Conservation (phyloP, 2,113 vertebrate species). For the Cryptotis parvus region DNA sequence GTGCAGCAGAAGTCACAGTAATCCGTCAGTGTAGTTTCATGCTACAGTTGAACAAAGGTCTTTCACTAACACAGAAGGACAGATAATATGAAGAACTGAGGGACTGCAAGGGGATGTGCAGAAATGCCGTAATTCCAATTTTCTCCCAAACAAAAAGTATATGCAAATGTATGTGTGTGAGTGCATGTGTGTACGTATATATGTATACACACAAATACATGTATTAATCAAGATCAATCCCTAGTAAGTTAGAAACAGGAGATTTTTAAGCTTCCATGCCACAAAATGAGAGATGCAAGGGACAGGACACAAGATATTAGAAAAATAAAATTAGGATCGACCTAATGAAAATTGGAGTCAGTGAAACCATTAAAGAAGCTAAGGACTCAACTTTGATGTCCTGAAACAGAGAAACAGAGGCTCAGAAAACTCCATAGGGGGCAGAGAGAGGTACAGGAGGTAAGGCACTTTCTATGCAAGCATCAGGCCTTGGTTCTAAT, state of each 20-base stretch:
- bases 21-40: background rate
- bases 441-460: no score
- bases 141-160: slow-evolving; percentile 21
- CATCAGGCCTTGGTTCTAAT: no score
- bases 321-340: background rate
- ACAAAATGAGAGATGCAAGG: background rate
- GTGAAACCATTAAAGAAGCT: background rate
- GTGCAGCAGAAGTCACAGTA: background rate
- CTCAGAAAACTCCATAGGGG: background rate
- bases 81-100: background rate
- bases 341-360: background rate
- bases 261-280: background rate
- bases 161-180: no score
- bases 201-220: no score
- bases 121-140: background rate
- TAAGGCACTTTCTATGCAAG: no score
- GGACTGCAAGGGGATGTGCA: background rate
- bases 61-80: background rate
- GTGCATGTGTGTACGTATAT: no score
- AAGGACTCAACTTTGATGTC: background rate
- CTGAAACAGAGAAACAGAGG: background rate
- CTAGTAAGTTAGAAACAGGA: background rate
- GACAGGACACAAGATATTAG: no score
- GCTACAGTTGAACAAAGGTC: background rate
- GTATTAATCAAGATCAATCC: background rate